Conservation (phyloP, 2,797 vertebrate species). For the Podarcis siculus region DNA sequence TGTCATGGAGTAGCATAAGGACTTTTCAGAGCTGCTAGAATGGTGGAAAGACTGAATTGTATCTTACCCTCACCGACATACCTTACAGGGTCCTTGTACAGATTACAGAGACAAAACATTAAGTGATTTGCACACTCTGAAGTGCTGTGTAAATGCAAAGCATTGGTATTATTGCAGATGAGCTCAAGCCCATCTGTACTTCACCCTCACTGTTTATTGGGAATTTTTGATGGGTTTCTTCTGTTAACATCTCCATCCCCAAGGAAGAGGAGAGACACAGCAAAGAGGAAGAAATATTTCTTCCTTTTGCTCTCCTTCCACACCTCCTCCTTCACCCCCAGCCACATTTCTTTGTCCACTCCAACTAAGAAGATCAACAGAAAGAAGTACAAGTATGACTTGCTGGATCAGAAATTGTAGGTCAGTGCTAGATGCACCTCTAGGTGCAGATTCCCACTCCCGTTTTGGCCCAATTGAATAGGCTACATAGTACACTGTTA, state of each 20-base stretch:
- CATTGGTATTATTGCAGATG: not conserved
- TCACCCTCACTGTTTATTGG: not conserved
- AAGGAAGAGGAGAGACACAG: not conserved
- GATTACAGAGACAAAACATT: not conserved
- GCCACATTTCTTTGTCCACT: not conserved
- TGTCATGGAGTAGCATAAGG: not conserved
- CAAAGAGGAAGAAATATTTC: not conserved
- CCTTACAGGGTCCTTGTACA: not conserved
- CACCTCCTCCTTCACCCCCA: too few species aligned
- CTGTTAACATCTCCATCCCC: not conserved
- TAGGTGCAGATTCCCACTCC: not conserved
- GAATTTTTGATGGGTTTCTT: not conserved
- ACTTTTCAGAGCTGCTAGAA: not conserved
- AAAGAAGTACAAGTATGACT: not conserved
- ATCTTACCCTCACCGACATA: not conserved
- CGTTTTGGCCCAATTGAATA: too few species aligned
- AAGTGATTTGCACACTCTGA: not conserved
- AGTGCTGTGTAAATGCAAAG: not conserved
- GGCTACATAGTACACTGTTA: too few species aligned
- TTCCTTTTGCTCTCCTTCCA: not conserved
- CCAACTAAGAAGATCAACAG: not conserved
- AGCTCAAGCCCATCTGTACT: not conserved
- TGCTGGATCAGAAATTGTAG: not conserved
- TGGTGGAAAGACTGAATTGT: not conserved
- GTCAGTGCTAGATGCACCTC: not conserved